phyloP scores from a whole-genome alignment of 2,113 vertebrate genomes.

The Bos taurus region ARS-UCD2.0 NC_037328.1:7098501-7099000 shows the following conservation, averaged over 20 bases:
- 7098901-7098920: not conserved
- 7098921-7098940: not conserved
- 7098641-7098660: not conserved
- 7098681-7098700: not conserved
- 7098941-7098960: not conserved
- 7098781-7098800: not conserved
- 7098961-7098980: not conserved
- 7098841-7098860: not conserved
- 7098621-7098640: not conserved
- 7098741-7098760: not conserved
- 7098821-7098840: not conserved
- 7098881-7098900: not conserved
- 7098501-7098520: not conserved
- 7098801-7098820: not conserved
- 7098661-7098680: not conserved
- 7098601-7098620: not conserved
- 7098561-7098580: not conserved
- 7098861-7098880: not conserved
- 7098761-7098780: not conserved
- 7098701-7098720: not conserved
- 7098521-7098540: not conserved
- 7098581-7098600: not conserved
- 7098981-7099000: not conserved
- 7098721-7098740: not conserved
- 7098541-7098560: not conserved